Evolutionary conservation across 2,888 invertebrate genomes (phyloP).

Genomic region (Lomographa bimaculata): DNA sequence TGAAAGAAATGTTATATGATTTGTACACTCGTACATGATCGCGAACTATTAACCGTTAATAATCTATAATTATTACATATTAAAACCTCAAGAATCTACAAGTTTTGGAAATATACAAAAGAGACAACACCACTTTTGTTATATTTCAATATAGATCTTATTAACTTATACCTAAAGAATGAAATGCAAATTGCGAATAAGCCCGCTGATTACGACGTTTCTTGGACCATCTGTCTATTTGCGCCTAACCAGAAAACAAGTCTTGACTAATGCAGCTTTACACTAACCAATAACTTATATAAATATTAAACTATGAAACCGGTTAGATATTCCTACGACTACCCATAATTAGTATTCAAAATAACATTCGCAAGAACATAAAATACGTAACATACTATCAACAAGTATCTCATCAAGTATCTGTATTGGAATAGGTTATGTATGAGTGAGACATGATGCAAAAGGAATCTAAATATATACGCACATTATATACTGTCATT

Average conservation of each 20-base stretch:
- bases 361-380: slow-evolving; percentile 21
- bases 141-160: too few species aligned
- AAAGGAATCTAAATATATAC: too few species aligned
- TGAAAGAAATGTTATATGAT: too few species aligned
- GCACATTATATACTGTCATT: too few species aligned
- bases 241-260: background rate
- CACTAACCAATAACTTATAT: slow-evolving; percentile 8
- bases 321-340: slow-evolving; percentile 3
- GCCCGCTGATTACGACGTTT: slow-evolving; percentile 10
- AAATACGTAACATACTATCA: slow-evolving; percentile 18
- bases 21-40: too few species aligned
- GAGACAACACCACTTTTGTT: too few species aligned
- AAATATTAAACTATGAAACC: slow-evolving; percentile 7
- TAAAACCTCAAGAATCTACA: too few species aligned
- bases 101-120: too few species aligned
- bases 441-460: too few species aligned
- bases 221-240: slow-evolving; percentile 11
- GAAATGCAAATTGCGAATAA: background rate
- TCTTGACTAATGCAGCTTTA: slow-evolving; percentile 7
- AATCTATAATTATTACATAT: too few species aligned
- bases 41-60: too few species aligned
- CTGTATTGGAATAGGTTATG: slow-evolving; percentile 9
- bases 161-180: too few species aligned
- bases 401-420: slow-evolving; percentile 4
- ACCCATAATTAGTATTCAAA: slow-evolving; percentile 21